phyloP scores from a whole-genome alignment of 2,113 vertebrate genomes.

The Procavia capensis region DNA sequence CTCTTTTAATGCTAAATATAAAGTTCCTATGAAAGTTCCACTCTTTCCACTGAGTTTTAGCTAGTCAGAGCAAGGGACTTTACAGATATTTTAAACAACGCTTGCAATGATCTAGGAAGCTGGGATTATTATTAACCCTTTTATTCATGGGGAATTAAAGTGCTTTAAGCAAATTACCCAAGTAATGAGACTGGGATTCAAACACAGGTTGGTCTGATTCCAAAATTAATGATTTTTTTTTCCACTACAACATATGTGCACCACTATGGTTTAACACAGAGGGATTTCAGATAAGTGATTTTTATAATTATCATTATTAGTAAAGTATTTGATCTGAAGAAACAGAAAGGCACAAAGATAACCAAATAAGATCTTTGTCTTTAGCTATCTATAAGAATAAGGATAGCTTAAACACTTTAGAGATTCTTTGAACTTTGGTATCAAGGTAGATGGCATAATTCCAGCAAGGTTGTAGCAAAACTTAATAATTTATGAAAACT shows the following conservation, averaged over 20 bases:
- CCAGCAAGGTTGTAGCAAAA: background rate
- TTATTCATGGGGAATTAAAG: conserved; percentile 25
- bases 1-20: background rate
- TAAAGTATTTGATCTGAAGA: conserved; percentile 50
- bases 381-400: background rate
- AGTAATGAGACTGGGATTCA: conserved; percentile 10
- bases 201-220: conserved; percentile 2
- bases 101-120: background rate
- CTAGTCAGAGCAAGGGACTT: background rate
- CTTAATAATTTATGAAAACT: background rate
- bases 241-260: background rate
- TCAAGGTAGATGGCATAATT: background rate
- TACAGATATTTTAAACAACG: conserved; percentile 16
- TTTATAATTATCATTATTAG: conserved; percentile 33
- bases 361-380: background rate
- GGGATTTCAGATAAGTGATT: conserved; percentile 43
- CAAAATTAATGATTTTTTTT: background rate
- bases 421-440: background rate
- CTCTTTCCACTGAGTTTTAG: conserved; percentile 8
- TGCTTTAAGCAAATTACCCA: background rate
- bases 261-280: background rate
- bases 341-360: background rate
- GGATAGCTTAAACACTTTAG: background rate
- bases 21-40: background rate
- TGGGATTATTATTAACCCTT: conserved; percentile 8